phyloP scores from a whole-genome alignment of 2,888 invertebrate species.

The Leucania comma region DNA sequence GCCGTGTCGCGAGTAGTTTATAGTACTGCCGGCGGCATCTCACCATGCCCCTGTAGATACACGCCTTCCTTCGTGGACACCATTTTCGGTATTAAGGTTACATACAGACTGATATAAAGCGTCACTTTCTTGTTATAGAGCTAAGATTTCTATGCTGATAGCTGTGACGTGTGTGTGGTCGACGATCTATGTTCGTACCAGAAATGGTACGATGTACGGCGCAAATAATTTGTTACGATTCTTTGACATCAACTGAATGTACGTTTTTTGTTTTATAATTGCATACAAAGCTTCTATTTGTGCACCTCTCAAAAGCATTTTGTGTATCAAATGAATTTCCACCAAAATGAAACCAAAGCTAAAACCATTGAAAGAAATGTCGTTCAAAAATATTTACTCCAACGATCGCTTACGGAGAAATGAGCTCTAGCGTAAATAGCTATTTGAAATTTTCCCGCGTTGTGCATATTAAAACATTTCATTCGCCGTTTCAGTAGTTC shows the following conservation, averaged over 20 bases:
- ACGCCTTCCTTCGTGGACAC: constrained; percentile 76
- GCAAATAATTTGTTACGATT: constrained; percentile 33
- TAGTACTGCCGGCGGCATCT: constrained; percentile 75
- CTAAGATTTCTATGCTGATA: constrained; percentile 61
- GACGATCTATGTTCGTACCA: constrained; percentile 31
- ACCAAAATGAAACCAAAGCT: constrained; percentile 5
- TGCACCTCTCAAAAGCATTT: not conserved
- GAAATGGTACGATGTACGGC: constrained; percentile 32
- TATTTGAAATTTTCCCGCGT: constrained; percentile 74
- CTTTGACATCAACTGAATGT: constrained; percentile 10
- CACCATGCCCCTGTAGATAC: constrained; percentile 72
- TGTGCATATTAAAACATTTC: constrained; percentile 81
- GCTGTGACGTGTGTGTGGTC: constrained; percentile 63
- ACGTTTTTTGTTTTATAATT: not conserved
- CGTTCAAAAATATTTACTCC: constrained; percentile 17
- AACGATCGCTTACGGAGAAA: constrained; percentile 49
- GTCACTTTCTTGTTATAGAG: constrained; percentile 67
- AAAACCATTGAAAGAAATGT: not conserved
- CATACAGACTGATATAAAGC: constrained; percentile 65
- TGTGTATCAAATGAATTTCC: constrained; percentile 2
- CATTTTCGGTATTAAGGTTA: constrained; percentile 78
- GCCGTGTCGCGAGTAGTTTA: constrained; percentile 69
- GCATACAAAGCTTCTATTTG: not conserved
- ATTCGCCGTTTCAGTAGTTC: constrained; percentile 81
- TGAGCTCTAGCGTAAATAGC: constrained; percentile 70